A percentile compares a stretch with the other conserved stretches of the same genome.
Conservation (phyloP, 2,888 invertebrate species). For the Sympetrum striolatum region DNA sequence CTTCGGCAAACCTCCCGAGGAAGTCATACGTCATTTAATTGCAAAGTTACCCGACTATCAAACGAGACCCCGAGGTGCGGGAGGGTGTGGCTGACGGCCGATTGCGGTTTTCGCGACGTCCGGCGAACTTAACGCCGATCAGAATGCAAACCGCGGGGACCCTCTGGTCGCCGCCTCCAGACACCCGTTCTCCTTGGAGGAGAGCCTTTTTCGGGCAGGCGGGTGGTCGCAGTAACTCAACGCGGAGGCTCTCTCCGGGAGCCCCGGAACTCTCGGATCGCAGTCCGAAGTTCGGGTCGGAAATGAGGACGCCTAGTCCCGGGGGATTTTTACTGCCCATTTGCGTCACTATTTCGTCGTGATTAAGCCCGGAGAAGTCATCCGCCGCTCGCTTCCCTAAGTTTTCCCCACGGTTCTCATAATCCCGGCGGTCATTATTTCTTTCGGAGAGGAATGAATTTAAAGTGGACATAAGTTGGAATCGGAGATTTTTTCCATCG, state of each 20-base stretch:
- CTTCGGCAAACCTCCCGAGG: neutral
- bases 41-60: neutral
- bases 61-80: neutral
- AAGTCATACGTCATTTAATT: neutral
- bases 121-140: neutral
- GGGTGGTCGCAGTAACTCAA: conserved; percentile 12
- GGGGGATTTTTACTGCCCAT: neutral
- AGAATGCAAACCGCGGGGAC: neutral
- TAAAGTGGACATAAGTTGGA: no score
- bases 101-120: neutral
- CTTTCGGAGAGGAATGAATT: no score
- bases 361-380: neutral
- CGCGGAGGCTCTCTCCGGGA: neutral
- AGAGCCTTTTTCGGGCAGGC: conserved; percentile 1
- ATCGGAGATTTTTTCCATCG: neutral
- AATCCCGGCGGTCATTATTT: no score
- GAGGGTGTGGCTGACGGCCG: neutral
- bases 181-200: conserved; percentile 29
- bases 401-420: neutral
- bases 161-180: neutral
- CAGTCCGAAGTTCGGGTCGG: neutral
- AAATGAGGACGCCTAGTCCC: neutral
- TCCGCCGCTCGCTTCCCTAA: neutral
- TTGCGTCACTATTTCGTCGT: neutral
- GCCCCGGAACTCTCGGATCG: neutral